A percentile compares a stretch with the other conserved stretches of the same genome.
Evolutionary conservation across 2,113 vertebrate genomes (phyloP).

Genomic region (Halcyon senegalensis): DNA sequence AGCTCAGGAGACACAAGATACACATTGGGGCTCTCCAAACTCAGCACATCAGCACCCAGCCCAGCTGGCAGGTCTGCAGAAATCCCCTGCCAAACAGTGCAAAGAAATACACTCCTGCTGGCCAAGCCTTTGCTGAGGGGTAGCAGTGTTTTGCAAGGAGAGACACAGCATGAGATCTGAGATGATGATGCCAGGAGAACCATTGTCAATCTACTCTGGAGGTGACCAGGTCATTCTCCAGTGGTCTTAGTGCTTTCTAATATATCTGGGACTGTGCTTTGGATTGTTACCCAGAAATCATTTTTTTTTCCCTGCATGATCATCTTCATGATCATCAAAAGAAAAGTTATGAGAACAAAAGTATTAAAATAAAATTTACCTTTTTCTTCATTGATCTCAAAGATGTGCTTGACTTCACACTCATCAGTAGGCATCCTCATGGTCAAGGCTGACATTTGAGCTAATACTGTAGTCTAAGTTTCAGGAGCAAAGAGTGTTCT

Average conservation of each 20-base stretch:
- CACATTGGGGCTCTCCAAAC: background rate
- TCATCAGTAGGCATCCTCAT: background rate
- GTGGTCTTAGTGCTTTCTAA: background rate
- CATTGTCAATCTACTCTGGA: background rate
- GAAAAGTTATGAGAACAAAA: background rate
- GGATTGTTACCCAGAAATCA: background rate
- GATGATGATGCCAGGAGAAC: background rate
- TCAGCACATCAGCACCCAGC: background rate
- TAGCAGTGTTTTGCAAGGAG: background rate
- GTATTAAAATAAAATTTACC: background rate
- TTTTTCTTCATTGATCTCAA: background rate
- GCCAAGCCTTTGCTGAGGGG: background rate
- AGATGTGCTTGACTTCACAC: background rate
- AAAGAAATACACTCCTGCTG: background rate
- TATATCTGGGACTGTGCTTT: background rate
- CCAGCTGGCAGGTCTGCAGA: background rate
- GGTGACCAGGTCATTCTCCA: accelerated
- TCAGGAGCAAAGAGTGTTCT: background rate
- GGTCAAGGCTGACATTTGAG: background rate
- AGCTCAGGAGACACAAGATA: background rate
- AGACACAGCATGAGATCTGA: background rate
- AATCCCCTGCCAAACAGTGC: background rate
- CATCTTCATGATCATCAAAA: background rate
- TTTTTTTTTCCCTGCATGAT: background rate
- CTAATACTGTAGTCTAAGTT: background rate